These are phyloP conservation scores for Orthosia incerta DNA, from an alignment of 2,888 invertebrate species.

Conservation along the genomic window DNA sequence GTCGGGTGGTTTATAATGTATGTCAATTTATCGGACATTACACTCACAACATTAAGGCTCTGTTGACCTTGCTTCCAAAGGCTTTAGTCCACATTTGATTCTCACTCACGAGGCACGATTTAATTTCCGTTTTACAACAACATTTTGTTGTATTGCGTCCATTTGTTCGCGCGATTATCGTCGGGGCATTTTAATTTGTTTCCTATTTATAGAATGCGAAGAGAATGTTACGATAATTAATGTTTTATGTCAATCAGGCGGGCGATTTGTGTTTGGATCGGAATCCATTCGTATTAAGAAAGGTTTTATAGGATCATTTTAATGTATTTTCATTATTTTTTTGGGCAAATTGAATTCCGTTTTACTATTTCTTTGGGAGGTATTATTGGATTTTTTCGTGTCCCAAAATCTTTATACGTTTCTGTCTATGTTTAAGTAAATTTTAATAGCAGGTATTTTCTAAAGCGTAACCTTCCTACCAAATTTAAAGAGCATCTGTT, in stretches of 20 bases:
- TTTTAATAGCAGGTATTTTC: too few species aligned
- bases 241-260: slow-evolving; percentile 58
- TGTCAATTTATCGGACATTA: slow-evolving; percentile 5
- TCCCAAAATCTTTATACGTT: too few species aligned
- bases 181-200: slow-evolving; percentile 56
- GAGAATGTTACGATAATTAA: slow-evolving; percentile 54
- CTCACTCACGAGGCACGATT: slow-evolving; percentile 21
- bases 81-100: slow-evolving; percentile 38
- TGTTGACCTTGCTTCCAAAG: slow-evolving; percentile 21
- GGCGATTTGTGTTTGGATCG: slow-evolving; percentile 46
- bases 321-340: slow-evolving; percentile 35
- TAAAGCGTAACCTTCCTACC: too few species aligned
- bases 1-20: background rate
- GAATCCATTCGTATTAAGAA: slow-evolving; percentile 43
- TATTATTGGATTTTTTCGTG: too few species aligned
- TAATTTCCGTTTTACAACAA: slow-evolving; percentile 57
- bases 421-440: too few species aligned
- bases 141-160: slow-evolving; percentile 48
- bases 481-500: too few species aligned
- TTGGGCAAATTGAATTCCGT: slow-evolving; percentile 24
- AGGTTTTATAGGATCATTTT: slow-evolving; percentile 41
- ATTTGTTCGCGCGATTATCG: slow-evolving; percentile 48
- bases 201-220: slow-evolving; percentile 48
- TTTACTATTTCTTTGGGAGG: too few species aligned
- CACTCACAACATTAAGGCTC: slow-evolving; percentile 2